A percentile compares a stretch with the other conserved stretches of the same genome.
Evolutionary conservation across 2,888 invertebrate genomes (phyloP).

Genomic region (Brachylomia viminalis): DNA sequence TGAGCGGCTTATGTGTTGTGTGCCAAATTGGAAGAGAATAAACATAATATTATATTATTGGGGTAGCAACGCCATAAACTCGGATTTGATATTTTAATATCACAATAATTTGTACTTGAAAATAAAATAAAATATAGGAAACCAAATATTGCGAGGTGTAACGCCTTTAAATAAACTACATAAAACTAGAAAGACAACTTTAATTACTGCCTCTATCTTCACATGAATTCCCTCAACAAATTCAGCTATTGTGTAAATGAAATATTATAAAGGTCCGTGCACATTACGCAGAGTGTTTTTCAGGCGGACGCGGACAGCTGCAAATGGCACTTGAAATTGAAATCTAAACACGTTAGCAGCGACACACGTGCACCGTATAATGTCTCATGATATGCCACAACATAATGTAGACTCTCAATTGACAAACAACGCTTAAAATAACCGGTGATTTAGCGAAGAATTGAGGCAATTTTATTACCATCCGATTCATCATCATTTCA

Average conservation of each 20-base stretch:
- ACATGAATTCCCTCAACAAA: constrained; percentile 20
- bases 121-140: constrained; percentile 32
- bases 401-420: constrained; percentile 37
- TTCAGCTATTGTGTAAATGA: constrained; percentile 20
- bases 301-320: constrained; percentile 8
- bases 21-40: constrained; percentile 48
- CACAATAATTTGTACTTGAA: constrained; percentile 45
- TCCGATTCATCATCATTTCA: constrained; percentile 28
- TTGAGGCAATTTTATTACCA: constrained; percentile 44
- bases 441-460: constrained; percentile 37
- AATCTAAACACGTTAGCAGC: constrained; percentile 38
- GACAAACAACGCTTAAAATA: constrained; percentile 61
- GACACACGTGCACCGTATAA: constrained; percentile 45
- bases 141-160: constrained; percentile 32
- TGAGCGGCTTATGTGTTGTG: constrained; percentile 21
- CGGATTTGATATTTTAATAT: constrained; percentile 15
- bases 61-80: not conserved
- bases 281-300: constrained; percentile 16
- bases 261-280: constrained; percentile 29
- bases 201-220: constrained; percentile 9
- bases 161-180: not conserved
- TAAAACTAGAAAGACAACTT: constrained; percentile 6
- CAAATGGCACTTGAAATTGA: constrained; percentile 49
- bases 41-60: not conserved
- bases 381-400: constrained; percentile 40